Percentiles rank a stretch among this genome's conserved stretches.
Evolutionary conservation across 2,888 invertebrate genomes (phyloP).

Genomic region (Trachelus iudaicus): DNA sequence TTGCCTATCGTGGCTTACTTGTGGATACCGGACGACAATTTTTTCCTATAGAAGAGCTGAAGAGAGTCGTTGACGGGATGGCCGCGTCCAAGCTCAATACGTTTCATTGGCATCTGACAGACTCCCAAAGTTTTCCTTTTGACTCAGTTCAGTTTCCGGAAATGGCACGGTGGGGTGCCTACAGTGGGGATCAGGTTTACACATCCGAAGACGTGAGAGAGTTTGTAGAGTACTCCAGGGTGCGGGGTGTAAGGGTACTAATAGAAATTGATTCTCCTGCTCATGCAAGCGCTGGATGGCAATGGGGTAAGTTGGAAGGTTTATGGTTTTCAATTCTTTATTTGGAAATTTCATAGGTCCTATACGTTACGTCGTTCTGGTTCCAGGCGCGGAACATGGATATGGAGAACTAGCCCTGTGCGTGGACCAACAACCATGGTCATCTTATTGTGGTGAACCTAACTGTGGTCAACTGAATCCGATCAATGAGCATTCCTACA

Average conservation of each 20-base stretch:
- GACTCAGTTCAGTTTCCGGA: slow-evolving; percentile 80
- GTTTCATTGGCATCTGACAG: slow-evolving; percentile 92
- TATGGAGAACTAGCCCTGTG: slow-evolving; percentile 84
- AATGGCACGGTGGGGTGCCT: slow-evolving; percentile 86
- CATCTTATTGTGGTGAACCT: slow-evolving; percentile 83
- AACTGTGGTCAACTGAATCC: slow-evolving; percentile 90
- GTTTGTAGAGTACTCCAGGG: slow-evolving; percentile 79
- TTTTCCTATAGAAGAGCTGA: slow-evolving; percentile 78
- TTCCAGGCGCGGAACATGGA: slow-evolving; percentile 72
- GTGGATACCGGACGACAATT: slow-evolving; percentile 93
- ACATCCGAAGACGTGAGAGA: slow-evolving; percentile 77
- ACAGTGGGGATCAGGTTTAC: slow-evolving; percentile 82
- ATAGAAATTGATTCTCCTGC: slow-evolving; percentile 93
- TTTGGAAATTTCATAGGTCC: no score
- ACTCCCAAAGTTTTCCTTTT: slow-evolving; percentile 94
- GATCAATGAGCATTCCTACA: slow-evolving; percentile 81
- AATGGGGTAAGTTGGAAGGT: slow-evolving; percentile 72
- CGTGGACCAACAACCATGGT: slow-evolving; percentile 85
- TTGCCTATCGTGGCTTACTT: slow-evolving; percentile 85
- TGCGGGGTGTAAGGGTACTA: slow-evolving; percentile 87
- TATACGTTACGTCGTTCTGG: not conserved
- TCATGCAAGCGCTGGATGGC: slow-evolving; percentile 89
- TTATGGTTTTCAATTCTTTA: slow-evolving; percentile 2
- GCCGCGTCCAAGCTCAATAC: slow-evolving; percentile 90
- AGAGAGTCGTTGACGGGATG: slow-evolving; percentile 87